A percentile compares a stretch with the other conserved stretches of the same genome.
Conservation (phyloP, 2,797 vertebrate species). For the Gymnocypris eckloni region DNA sequence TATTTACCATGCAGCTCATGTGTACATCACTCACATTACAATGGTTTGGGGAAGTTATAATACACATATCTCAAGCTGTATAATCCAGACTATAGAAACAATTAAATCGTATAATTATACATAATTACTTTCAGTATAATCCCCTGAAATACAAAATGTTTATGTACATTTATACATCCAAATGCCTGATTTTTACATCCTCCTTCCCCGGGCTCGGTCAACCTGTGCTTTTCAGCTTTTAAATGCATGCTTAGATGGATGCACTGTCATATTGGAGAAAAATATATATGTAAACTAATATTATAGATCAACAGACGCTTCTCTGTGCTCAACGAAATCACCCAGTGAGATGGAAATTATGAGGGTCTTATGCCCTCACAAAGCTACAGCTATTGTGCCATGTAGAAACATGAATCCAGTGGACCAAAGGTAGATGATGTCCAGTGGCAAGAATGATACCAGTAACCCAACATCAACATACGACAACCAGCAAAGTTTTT, state of each 20-base stretch:
- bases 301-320: constrained; percentile 13
- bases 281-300: neutral
- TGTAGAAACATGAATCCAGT: constrained; percentile 25
- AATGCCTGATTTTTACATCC: constrained; percentile 23
- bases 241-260: neutral
- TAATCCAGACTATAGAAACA: neutral
- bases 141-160: neutral
- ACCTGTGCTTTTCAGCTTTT: neutral
- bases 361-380: neutral
- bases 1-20: constrained; percentile 16
- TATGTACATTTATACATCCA: neutral
- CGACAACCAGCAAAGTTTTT: neutral
- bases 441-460: constrained; percentile 34
- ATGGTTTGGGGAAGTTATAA: neutral
- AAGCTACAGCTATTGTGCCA: constrained; percentile 12
- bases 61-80: constrained; percentile 5
- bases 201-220: neutral
- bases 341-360: neutral
- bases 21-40: neutral
- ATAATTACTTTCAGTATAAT: constrained; percentile 16
- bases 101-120: constrained; percentile 1
- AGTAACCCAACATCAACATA: neutral
- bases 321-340: neutral
- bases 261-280: neutral
- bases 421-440: constrained; percentile 21